phyloP scores from a whole-genome alignment of 2,888 invertebrate species.

The Torymus tubicola region DNA sequence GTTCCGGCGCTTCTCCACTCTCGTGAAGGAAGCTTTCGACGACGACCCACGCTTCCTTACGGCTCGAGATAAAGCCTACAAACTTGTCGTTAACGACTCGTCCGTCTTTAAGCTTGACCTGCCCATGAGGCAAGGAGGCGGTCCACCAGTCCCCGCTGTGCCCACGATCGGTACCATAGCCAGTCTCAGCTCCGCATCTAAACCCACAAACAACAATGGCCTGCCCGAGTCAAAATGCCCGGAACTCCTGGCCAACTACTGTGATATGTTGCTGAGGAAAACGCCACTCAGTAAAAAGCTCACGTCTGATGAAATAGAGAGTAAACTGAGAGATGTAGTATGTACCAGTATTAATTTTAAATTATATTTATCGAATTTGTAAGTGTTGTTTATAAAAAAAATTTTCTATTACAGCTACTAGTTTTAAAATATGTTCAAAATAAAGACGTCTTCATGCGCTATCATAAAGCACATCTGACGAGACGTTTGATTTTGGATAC shows the following conservation, averaged over 20 bases:
- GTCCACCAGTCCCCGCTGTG: slow-evolving; percentile 79
- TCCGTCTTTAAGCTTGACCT: slow-evolving; percentile 85
- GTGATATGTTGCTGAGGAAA: slow-evolving; percentile 98
- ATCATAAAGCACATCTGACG: slow-evolving; percentile 98
- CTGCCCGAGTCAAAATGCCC: slow-evolving; percentile 98
- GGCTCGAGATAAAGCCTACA: slow-evolving; percentile 98
- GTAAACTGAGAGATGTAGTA: slow-evolving; percentile 92
- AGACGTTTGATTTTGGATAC: slow-evolving; percentile 97
- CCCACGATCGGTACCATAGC: slow-evolving; percentile 13
- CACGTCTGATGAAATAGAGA: slow-evolving; percentile 97
- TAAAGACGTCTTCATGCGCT: slow-evolving; percentile 99
- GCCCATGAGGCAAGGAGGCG: slow-evolving; percentile 69
- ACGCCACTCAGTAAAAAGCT: slow-evolving; percentile 97
- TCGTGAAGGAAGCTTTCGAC: slow-evolving; percentile 95
- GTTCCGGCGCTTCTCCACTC: slow-evolving; percentile 92
- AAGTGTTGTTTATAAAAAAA: not conserved
- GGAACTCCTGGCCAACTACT: slow-evolving; percentile 98
- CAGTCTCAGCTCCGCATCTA: slow-evolving; percentile 55
- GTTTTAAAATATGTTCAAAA: slow-evolving; percentile 99
- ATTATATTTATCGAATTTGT: not conserved
- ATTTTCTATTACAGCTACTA: slow-evolving; percentile 79
- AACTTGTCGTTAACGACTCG: slow-evolving; percentile 98
- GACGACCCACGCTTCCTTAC: slow-evolving; percentile 98
- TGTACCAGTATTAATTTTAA: slow-evolving; percentile 65
- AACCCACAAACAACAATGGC: slow-evolving; percentile 74